A percentile compares a stretch with the other conserved stretches of the same genome.
Conservation (phyloP, 1,140 invertebrate genomes). For the Lepidurus packardi region DNA sequence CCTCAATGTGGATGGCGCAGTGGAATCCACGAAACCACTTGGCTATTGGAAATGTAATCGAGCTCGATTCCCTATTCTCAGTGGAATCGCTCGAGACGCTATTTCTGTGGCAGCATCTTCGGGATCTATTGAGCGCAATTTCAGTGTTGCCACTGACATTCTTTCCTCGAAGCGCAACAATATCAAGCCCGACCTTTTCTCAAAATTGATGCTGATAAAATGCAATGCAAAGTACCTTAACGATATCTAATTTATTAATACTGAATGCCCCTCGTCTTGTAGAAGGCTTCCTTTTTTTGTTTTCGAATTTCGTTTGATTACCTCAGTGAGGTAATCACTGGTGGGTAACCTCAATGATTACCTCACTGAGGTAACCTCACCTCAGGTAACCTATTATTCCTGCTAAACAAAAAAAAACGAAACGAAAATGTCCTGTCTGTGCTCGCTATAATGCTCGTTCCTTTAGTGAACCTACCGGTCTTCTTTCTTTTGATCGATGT, state of each 20-base stretch:
- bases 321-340: too few species aligned
- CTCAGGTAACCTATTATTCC: too few species aligned
- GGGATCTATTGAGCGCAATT: background rate
- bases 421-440: background rate
- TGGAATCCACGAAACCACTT: background rate
- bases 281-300: too few species aligned
- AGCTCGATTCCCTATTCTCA: background rate
- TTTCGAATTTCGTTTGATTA: too few species aligned
- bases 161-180: background rate
- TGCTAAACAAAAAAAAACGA: too few species aligned
- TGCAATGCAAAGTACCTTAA: background rate
- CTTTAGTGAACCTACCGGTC: background rate
- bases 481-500: constrained; percentile 27
- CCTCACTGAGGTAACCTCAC: too few species aligned
- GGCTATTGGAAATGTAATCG: constrained; percentile 7
- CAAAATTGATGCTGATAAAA: constrained; percentile 21
- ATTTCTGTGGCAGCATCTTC: constrained; percentile 1
- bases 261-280: too few species aligned
- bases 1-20: background rate
- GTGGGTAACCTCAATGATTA: too few species aligned
- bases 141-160: constrained; percentile 18
- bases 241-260: too few species aligned
- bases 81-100: constrained; percentile 12
- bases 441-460: background rate
- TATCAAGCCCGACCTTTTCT: constrained; percentile 1